phyloP scores from a whole-genome alignment of 2,797 vertebrate genomes.

The Spondyliosoma cantharus region DNA sequence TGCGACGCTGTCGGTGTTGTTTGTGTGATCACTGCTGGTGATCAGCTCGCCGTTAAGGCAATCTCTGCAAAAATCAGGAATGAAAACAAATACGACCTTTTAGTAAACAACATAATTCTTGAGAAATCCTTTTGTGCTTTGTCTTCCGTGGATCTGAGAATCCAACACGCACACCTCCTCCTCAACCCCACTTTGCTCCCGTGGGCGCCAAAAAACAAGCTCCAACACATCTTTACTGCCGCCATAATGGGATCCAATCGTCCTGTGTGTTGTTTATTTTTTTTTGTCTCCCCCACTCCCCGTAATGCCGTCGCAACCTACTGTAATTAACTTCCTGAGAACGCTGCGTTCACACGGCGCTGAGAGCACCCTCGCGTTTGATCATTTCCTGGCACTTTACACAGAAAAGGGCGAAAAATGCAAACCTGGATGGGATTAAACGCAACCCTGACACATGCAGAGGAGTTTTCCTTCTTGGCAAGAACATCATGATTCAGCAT shows the following conservation, averaged over 20 bases:
- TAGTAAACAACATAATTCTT: slow-evolving; percentile 17
- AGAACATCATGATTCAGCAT: slow-evolving; percentile 33
- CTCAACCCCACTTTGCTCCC: background rate
- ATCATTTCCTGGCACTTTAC: slow-evolving; percentile 55
- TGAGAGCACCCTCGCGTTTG: slow-evolving; percentile 25
- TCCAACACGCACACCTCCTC: background rate
- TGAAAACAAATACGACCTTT: background rate
- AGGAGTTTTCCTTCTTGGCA: slow-evolving; percentile 56
- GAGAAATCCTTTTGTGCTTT: slow-evolving; percentile 14
- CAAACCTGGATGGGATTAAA: slow-evolving; percentile 54
- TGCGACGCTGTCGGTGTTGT: background rate
- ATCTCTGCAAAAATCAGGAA: background rate
- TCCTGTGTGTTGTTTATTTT: slow-evolving; percentile 37
- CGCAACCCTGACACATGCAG: slow-evolving; percentile 42
- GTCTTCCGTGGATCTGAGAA: slow-evolving; percentile 15
- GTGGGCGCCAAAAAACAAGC: slow-evolving; percentile 40
- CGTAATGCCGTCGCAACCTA: slow-evolving; percentile 48
- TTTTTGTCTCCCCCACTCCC: slow-evolving; percentile 5
- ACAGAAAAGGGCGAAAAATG: slow-evolving; percentile 18
- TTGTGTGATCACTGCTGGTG: background rate
- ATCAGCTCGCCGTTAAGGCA: background rate
- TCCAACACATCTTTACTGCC: slow-evolving; percentile 47
- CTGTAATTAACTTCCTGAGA: slow-evolving; percentile 48
- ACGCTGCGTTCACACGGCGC: slow-evolving; percentile 10
- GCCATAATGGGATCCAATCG: slow-evolving; percentile 26